Evolutionary conservation across 2,888 invertebrate genomes (phyloP).

Genomic region (Plebejus argus): DNA sequence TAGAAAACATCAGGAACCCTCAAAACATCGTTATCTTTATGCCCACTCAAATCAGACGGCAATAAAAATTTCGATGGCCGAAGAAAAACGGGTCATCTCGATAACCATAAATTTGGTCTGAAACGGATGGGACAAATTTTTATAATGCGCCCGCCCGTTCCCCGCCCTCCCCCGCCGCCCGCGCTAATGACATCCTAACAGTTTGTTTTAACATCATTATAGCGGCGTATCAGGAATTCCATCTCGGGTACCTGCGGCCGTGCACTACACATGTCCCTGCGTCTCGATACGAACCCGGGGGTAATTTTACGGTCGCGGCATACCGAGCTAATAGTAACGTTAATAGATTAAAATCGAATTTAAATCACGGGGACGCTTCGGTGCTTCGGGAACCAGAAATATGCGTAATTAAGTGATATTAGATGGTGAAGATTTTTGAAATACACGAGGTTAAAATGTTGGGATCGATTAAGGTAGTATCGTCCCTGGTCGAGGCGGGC

Average conservation of each 20-base stretch:
- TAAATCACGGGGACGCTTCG: background rate
- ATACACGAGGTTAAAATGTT: slow-evolving; percentile 11
- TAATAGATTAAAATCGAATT: slow-evolving; percentile 25
- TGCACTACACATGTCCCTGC: slow-evolving; percentile 58
- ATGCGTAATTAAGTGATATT: slow-evolving; percentile 13
- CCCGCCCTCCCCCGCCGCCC: slow-evolving; percentile 63
- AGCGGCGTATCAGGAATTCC: slow-evolving; percentile 77
- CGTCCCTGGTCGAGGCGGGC: slow-evolving; percentile 35
- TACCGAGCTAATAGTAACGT: slow-evolving; percentile 23
- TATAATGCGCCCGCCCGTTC: slow-evolving; percentile 77
- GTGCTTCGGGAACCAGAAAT: background rate
- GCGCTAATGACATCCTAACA: slow-evolving; percentile 79
- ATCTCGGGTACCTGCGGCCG: slow-evolving; percentile 66
- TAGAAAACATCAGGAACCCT: slow-evolving; percentile 48
- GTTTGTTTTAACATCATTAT: slow-evolving; percentile 81
- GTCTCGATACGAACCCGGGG: slow-evolving; percentile 50
- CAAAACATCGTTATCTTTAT: slow-evolving; percentile 76
- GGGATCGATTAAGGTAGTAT: slow-evolving; percentile 32
- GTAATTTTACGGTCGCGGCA: slow-evolving; percentile 34
- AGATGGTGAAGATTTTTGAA: slow-evolving; percentile 9
- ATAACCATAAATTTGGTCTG: slow-evolving; percentile 78
- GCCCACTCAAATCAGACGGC: slow-evolving; percentile 75
- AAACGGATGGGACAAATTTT: slow-evolving; percentile 81
- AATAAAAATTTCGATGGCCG: slow-evolving; percentile 74
- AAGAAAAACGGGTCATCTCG: slow-evolving; percentile 74